Base-by-base conservation (phyloP, 2,113 vertebrate genomes). In the Coracopsis vasa region DNA sequence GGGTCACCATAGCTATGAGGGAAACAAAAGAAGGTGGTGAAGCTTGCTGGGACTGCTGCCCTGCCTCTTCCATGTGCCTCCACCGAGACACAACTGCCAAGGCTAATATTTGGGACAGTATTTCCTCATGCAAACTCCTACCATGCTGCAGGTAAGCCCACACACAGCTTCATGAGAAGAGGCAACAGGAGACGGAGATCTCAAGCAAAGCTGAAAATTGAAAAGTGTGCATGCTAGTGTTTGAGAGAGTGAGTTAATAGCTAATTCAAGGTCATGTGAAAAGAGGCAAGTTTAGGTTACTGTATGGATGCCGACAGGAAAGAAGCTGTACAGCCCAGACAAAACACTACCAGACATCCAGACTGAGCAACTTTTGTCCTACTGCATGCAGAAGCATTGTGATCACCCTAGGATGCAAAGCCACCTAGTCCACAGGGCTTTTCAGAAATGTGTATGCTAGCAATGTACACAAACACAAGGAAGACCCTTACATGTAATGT, bases 1-100 rank as follows among this genome's bases (percentile, higher is more conserved):
- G 45, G 58, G 74, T 92, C 83, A 67, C 88, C 93, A 93, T 31
- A 93, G 95, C 88, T 92, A 64, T 44, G 35, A 80, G 16, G 67
- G 50, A 94, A 86, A 86, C 23, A 54, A 62, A 80, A 47, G 53
- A 33, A 0, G 2, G 17, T 20, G 42, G 47, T 44, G 35, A 84
- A 16, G 51, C 66, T 91, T 20, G n/a, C 81, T 85, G 51, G 61
- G 53, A 10, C 29, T 56, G 47, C 73, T 44, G 33, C 35, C 60
- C 29, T 81, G 82, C 47, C 75, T 83, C 65, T 67, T 67, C 80
- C 60, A 62, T 0, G 0, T 17, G 72, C 28, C 67, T 88, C 60
- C 66, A 19, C 8, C 6, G 73, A 56, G 51, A 21, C 28, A 79
- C 31, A 20, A 67, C 71, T 79, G 70, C 62, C 11, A 6, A 28